Evolutionary conservation across 2,797 vertebrate genomes (phyloP).

Genomic region (Phataginus tricuspis): DNA sequence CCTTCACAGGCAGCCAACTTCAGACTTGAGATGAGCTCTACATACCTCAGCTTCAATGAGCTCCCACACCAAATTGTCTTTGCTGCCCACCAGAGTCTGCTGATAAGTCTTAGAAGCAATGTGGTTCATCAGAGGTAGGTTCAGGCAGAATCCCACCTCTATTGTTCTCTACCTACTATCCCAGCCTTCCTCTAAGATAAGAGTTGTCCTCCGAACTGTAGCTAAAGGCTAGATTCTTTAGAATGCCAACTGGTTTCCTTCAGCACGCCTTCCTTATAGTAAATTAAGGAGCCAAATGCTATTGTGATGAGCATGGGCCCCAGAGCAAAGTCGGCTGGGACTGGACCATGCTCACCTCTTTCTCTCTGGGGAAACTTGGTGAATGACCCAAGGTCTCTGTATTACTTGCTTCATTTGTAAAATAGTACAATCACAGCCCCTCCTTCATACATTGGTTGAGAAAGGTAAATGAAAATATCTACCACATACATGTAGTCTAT

Average conservation of each 20-base stretch:
- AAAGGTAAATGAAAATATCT: background rate
- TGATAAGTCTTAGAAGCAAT: background rate
- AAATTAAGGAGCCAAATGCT: background rate
- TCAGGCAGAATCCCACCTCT: background rate
- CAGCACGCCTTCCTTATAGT: background rate
- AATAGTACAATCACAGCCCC: background rate
- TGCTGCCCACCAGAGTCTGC: background rate
- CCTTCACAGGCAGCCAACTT: background rate
- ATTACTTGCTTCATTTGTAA: conserved; percentile 13
- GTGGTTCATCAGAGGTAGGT: background rate
- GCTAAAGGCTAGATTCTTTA: background rate
- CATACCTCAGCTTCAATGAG: background rate
- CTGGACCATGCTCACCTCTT: background rate
- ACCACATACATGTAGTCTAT: background rate
- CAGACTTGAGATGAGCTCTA: background rate
- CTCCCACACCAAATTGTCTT: background rate
- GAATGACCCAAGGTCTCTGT: background rate
- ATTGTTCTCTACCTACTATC: background rate
- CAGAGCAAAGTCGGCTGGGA: background rate
- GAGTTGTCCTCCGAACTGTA: background rate
- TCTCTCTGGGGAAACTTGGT: background rate
- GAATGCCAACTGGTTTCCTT: background rate
- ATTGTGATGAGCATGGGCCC: background rate
- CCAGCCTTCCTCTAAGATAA: background rate
- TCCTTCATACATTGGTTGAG: background rate